Percentiles rank a stretch among this genome's conserved stretches.
Evolutionary conservation across 1,140 invertebrate species (phyloP).

Genomic region (Magallana ariakensis): DNA sequence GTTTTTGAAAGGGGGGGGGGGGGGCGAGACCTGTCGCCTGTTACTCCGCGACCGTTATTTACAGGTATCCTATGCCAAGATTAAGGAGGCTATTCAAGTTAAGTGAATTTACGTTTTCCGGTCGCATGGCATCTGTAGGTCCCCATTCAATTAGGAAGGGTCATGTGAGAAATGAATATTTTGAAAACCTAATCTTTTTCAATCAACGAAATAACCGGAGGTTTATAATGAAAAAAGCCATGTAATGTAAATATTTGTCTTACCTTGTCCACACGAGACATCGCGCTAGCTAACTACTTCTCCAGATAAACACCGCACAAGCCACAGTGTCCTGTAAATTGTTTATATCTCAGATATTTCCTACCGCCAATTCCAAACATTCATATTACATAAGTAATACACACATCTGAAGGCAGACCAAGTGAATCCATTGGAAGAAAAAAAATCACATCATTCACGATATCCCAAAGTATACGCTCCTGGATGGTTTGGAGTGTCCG

Average conservation of each 20-base stretch:
- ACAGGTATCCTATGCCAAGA: no score
- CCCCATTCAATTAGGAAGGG: background rate
- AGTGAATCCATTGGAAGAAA: background rate
- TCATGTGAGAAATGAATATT: background rate
- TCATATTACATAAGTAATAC: background rate
- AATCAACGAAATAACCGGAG: conserved; percentile 23
- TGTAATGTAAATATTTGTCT: conserved; percentile 25
- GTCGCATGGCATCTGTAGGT: background rate
- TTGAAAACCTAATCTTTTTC: background rate
- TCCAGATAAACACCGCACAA: background rate
- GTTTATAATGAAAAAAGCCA: background rate
- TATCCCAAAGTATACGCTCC: background rate
- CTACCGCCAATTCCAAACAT: conserved; percentile 11
- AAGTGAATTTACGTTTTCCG: no score
- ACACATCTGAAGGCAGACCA: background rate
- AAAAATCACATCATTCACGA: background rate
- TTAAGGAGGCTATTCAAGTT: no score
- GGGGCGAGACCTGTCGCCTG: no score
- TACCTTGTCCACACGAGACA: background rate
- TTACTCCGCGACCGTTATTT: no score
- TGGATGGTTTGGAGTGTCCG: background rate
- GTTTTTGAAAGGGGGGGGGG: no score
- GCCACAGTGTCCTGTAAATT: background rate
- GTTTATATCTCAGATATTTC: background rate
- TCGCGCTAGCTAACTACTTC: background rate